Base-by-base conservation (phyloP, 2,113 vertebrate species). In the Anolis carolinensis region DNA sequence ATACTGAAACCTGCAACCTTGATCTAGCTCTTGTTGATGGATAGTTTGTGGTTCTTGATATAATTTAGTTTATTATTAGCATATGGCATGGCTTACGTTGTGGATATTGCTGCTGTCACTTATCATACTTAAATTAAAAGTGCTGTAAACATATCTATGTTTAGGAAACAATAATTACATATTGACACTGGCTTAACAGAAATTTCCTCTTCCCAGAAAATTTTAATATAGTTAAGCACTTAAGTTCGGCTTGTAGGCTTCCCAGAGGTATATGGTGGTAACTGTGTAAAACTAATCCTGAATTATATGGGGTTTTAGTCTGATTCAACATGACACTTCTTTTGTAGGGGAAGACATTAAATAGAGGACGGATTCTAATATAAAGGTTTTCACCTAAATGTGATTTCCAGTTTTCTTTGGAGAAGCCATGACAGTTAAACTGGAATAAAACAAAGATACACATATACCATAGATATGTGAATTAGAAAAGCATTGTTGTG, bases 1-100 rank as follows among this genome's bases (percentile, higher is more conserved):
- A 67, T 63, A 10, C 18, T 76, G 82, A 65, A 84, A 84, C 67
- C 72, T 44, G 2, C 59, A 76, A 48, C 39, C 18, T 84, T 84
- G 48, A 65, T 73, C 52, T 39, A 7, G 62, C 55, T 73, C 34
- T 23, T 76, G 30, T 75, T 84, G 82, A 84, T 48, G 25, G 62
- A 84, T 84, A 62, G 10, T 20, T 30, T 21, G 10, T 73, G 20
- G 32, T n/a, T 39, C 44, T 39, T 62, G 82, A 83, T 71, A 55
- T 55, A 25, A 72, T 71, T 55, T 72, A 72, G 67, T 55, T 55
- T 25, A 20, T 55, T 36, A n/a, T 50, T 34, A 55, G 34, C 30
- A 27, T 70, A 72, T 25, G 48, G 21, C 50, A 72, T 65, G 67
- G 16, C 20, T 82, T 52, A 21, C n/a, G 34, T 32, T 55, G 48